Conservation (phyloP, 2,888 invertebrate genomes). For the Ectropis crepuscularia region DNA sequence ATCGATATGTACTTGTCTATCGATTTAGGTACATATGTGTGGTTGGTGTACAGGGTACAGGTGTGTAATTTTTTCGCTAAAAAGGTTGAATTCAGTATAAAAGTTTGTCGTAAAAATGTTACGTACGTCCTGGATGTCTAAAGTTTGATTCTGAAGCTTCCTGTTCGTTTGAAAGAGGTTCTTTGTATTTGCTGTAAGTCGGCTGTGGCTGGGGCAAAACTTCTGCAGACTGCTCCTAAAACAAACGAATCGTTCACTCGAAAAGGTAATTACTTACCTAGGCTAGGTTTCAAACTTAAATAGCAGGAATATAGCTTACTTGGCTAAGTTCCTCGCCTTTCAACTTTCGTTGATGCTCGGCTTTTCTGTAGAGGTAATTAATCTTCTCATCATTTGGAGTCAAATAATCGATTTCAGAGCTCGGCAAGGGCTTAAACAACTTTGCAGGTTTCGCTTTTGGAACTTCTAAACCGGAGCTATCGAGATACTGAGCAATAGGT, state of each 20-base stretch:
- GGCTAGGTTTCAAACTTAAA: conserved; percentile 25
- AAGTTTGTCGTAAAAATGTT: neutral
- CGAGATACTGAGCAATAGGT: conserved; percentile 67
- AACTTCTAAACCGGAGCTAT: conserved; percentile 59
- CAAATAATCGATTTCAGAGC: conserved; percentile 57
- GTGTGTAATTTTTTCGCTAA: neutral
- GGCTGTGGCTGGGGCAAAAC: conserved; percentile 45
- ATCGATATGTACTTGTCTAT: no score
- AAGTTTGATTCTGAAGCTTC: conserved; percentile 72
- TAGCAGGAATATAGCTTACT: conserved; percentile 46
- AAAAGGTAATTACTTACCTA: conserved; percentile 35
- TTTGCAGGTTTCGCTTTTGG: conserved; percentile 76
- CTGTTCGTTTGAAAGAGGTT: conserved; percentile 61
- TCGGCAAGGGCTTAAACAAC: conserved; percentile 66
- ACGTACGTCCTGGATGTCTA: conserved; percentile 72
- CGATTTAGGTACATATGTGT: no score
- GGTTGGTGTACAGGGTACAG: no score
- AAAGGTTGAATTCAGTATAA: neutral
- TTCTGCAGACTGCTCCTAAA: conserved; percentile 34
- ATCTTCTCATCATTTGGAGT: conserved; percentile 66
- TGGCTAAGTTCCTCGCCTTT: conserved; percentile 60
- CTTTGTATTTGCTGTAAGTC: conserved; percentile 52
- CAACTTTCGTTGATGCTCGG: conserved; percentile 79
- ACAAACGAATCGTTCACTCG: conserved; percentile 23
- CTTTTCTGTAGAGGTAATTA: conserved; percentile 75